Evolutionary conservation across 2,888 invertebrate genomes (phyloP).

Genomic region (Chloroclysta siterata): DNA sequence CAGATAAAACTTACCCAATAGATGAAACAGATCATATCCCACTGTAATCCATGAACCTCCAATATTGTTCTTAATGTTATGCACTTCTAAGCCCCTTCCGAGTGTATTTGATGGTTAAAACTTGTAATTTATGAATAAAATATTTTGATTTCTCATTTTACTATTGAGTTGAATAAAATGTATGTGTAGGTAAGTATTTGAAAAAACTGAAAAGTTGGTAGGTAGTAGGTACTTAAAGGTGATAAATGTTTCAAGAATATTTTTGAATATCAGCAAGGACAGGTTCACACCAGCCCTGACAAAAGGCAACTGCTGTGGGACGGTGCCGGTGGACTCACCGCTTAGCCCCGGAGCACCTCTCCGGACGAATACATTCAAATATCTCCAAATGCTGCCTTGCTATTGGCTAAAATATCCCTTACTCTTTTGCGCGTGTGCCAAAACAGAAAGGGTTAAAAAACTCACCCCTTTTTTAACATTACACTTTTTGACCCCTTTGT

Average conservation of each 20-base stretch:
- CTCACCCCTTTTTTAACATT: conserved; percentile 70
- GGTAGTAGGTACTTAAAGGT: neutral
- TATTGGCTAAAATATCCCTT: conserved; percentile 74
- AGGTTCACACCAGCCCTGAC: conserved; percentile 56
- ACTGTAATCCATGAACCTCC: conserved; percentile 31
- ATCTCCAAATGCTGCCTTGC: conserved; percentile 63
- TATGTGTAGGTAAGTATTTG: no score
- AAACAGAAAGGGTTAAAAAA: conserved; percentile 80
- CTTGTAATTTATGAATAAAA: no score
- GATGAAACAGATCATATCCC: conserved; percentile 6
- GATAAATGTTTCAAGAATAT: neutral
- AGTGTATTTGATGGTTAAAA: no score
- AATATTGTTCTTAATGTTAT: no score
- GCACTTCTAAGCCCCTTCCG: no score
- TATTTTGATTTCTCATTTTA: no score
- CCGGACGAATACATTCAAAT: conserved; percentile 72
- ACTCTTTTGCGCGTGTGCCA: conserved; percentile 82
- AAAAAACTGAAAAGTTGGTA: neutral
- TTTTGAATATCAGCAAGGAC: conserved; percentile 52
- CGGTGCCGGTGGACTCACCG: conserved; percentile 54
- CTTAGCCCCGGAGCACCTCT: conserved; percentile 51
- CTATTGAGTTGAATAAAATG: neutral
- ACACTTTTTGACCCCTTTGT: conserved; percentile 64
- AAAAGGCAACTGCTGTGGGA: conserved; percentile 61
- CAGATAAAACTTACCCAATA: conserved; percentile 20